A percentile compares a stretch with the other conserved stretches of the same genome.
phyloP scores from a whole-genome alignment of 2,888 invertebrate species.

The Capitulum mitella region DNA sequence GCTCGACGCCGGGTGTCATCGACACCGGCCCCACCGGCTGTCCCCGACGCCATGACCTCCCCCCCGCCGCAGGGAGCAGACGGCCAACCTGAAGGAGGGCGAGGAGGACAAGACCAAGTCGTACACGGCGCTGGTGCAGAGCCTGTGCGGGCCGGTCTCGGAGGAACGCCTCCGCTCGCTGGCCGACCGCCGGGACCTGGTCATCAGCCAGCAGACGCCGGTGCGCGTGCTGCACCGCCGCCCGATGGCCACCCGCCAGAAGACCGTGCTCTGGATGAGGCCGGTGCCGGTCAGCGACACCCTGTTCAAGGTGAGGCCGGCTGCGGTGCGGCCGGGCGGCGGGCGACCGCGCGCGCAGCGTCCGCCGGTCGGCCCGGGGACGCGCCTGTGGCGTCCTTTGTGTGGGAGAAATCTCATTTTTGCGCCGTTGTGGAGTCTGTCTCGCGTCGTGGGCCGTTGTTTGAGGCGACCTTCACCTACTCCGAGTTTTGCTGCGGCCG shows the following conservation, averaged over 20 bases:
- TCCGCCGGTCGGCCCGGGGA: no score
- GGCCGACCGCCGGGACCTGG: slow-evolving; percentile 50
- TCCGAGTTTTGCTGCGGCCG: no score
- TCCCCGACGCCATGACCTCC: no score
- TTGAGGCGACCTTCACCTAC: no score
- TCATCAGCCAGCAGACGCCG: slow-evolving; percentile 75
- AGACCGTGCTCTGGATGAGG: slow-evolving; percentile 58
- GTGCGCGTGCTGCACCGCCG: slow-evolving; percentile 81
- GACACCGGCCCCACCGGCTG: no score
- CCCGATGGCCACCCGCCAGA: slow-evolving; percentile 60
- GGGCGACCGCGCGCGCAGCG: no score
- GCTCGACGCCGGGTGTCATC: no score
- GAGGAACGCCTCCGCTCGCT: slow-evolving; percentile 48
- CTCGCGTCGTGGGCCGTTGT: no score
- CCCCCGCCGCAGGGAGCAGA: slow-evolving; percentile 28
- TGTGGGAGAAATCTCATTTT: no score
- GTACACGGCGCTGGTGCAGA: slow-evolving; percentile 61
- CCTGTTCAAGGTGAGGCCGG: slow-evolving; percentile 34
- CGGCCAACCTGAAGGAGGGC: slow-evolving; percentile 62
- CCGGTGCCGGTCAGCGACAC: slow-evolving; percentile 51
- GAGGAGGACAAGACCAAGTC: slow-evolving; percentile 81
- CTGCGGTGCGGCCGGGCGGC: not conserved
- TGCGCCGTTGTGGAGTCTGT: no score
- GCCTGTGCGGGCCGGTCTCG: slow-evolving; percentile 44
- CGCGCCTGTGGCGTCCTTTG: no score